Evolutionary conservation across 2,888 invertebrate genomes (phyloP).

Genomic region (Trichopria drosophilae): DNA sequence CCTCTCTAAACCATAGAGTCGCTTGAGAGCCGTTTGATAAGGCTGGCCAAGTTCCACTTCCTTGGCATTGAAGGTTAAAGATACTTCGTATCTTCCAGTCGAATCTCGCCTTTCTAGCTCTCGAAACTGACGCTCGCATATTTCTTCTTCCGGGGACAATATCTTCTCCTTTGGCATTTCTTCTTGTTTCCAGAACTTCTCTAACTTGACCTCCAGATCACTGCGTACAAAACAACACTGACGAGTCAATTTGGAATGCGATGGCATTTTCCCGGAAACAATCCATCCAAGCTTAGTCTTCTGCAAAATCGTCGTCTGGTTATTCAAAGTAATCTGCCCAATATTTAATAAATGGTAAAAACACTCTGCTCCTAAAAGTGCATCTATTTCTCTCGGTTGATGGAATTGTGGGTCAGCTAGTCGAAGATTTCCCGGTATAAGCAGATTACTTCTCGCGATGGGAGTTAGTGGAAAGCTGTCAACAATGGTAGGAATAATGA

Average conservation of each 20-base stretch:
- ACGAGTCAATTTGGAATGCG: background rate
- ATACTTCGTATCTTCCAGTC: constrained; percentile 12
- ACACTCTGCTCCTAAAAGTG: constrained; percentile 2
- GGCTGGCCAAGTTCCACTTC: constrained; percentile 1
- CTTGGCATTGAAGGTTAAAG: constrained; percentile 13
- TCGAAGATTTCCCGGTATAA: constrained; percentile 12
- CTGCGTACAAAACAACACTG: background rate
- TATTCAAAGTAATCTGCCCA: constrained; percentile 3
- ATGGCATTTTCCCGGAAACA: background rate
- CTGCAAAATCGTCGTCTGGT: background rate
- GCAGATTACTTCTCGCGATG: background rate
- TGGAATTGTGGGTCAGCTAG: constrained; percentile 18
- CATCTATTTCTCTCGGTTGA: constrained; percentile 4
- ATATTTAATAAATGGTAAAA: constrained; percentile 1
- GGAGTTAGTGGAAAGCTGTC: background rate
- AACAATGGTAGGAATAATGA: background rate
- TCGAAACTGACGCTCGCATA: constrained; percentile 13
- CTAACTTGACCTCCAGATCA: background rate
- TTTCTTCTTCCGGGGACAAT: background rate
- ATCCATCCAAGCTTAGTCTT: constrained; percentile 25
- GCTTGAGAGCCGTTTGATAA: background rate
- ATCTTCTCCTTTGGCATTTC: background rate
- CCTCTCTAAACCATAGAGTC: too few relatives aligned
- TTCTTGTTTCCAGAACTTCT: constrained; percentile 20
- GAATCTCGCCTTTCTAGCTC: constrained; percentile 1